A percentile compares a stretch with the other conserved stretches of the same genome.
Conservation (phyloP, 2,113 vertebrate species). For the Alectura lathami region DNA sequence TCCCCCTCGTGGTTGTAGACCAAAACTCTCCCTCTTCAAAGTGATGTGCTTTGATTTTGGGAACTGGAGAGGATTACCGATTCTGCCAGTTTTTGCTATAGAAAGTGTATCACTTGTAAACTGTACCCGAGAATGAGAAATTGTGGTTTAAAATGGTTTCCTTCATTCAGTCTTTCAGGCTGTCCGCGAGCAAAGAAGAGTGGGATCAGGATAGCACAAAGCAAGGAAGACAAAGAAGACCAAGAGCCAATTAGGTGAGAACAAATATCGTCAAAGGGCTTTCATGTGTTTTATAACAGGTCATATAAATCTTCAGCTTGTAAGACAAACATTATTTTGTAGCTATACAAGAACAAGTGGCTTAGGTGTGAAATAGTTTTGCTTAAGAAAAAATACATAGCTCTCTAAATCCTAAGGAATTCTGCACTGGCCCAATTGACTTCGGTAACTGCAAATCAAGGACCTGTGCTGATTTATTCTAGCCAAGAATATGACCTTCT, state of each 20-base stretch:
- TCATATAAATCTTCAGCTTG: neutral
- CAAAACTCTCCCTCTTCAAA: neutral
- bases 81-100: neutral
- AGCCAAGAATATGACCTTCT: neutral
- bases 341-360: neutral
- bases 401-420: neutral
- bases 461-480: neutral
- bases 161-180: slow-evolving; percentile 92
- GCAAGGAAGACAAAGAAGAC: slow-evolving; percentile 99
- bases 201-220: slow-evolving; percentile 98
- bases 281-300: neutral
- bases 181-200: slow-evolving; percentile 98
- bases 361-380: neutral
- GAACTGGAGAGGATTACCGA: neutral
- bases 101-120: neutral
- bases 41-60: neutral
- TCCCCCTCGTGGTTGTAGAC: neutral
- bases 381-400: neutral
- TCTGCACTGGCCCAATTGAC: neutral
- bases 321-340: neutral
- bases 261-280: neutral
- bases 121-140: neutral
- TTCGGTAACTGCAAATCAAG: neutral
- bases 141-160: slow-evolving; percentile 32
- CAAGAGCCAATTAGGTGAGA: slow-evolving; percentile 97